Base-by-base conservation (phyloP, 2,888 invertebrate genomes). In the Papilio elwesi region DNA sequence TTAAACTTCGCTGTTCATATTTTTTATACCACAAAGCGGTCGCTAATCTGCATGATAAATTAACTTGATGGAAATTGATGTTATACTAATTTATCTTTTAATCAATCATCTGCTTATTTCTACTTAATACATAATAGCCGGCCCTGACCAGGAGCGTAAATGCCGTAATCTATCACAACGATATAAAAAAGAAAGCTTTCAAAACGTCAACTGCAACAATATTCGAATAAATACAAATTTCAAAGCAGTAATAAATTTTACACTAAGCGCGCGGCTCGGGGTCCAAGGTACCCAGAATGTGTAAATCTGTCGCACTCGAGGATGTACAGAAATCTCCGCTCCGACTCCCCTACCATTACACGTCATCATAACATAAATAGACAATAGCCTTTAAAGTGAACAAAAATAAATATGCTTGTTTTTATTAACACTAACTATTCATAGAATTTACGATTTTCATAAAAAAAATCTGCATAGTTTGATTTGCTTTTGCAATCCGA, bases 1-100 rank as follows among this genome's bases (percentile, higher is more conserved):
- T 57, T 68, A 36, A 57, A 57, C 57, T 68, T 68, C 26, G 15
- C 5, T 51, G 12, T n/a, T 38, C 36, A 59, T 15, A 15, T 52
- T 67, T 51, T 52, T 15, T 38, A n/a, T 43, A 7, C 36, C 52
- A 13, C 52, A 47, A 26, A 68, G 59, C 48, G 16, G 59, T 12
- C 16, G n/a, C 51, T 69, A 69, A 69, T 69, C 69, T 69, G 62
- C 52, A 68, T 68, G 52, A 69, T 69, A 63, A 63, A 69, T 69
- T 51, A 69, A 69, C 63, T 62, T 43, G 16, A 57, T 62, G 59
- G 49, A 62, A 69, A 69, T 69, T 69, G 15, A 68, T 68, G 57
- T 12, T 43, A 6, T 38, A 51, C 12, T 16, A 69, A 69, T 69
- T 69, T 69, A 69, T 62, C 69, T n/a, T 68, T 38, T 38, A 68